These are phyloP conservation scores for Eulemur coronatus DNA, from an alignment of 2,797 vertebrate species.

Conservation along the genomic window DNA sequence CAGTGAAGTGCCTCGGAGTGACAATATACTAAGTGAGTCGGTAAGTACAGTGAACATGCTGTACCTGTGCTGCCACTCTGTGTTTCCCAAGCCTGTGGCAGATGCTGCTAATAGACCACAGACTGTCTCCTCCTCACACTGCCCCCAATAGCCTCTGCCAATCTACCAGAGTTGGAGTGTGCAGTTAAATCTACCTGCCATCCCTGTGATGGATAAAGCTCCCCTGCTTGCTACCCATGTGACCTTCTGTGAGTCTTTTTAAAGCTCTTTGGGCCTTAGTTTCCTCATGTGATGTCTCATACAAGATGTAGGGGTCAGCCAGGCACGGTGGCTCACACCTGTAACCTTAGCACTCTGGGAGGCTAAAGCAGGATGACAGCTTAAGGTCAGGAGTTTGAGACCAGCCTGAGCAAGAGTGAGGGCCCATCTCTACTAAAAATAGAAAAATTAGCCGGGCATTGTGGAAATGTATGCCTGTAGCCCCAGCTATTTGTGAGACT, in stretches of 20 bases:
- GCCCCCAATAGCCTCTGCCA: neutral
- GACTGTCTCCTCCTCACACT: neutral
- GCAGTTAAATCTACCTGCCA: neutral
- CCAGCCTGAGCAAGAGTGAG: neutral
- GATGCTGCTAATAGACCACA: neutral
- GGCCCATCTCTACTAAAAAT: neutral
- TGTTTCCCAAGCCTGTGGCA: neutral
- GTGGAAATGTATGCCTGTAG: neutral
- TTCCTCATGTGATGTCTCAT: neutral
- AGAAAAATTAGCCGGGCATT: neutral
- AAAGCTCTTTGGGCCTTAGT: neutral
- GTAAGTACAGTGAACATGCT: neutral
- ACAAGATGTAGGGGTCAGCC: neutral
- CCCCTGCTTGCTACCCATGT: neutral
- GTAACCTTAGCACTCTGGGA: neutral
- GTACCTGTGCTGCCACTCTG: neutral
- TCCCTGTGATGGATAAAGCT: neutral
- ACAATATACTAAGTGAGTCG: neutral
- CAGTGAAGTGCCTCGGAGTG: neutral
- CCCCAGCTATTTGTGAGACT: neutral
- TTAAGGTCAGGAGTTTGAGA: neutral
- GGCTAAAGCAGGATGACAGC: neutral
- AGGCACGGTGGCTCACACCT: neutral
- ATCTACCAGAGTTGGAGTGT: neutral
- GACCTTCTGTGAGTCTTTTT: neutral